phyloP scores from a whole-genome alignment of 2,797 vertebrate species.

The Apogon hyalosoma region DNA sequence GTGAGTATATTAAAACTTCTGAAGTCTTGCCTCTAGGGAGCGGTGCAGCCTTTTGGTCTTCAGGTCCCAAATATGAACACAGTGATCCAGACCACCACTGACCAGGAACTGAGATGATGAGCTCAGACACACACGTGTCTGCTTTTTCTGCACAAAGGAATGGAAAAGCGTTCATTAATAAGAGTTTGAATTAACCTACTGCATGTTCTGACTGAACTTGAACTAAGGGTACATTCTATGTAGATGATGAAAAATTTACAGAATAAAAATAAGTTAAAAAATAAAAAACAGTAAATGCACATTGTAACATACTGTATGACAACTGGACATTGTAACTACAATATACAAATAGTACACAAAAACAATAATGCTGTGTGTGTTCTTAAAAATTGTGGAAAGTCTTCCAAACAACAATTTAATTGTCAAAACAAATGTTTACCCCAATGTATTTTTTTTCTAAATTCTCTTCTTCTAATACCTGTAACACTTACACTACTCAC shows the following conservation, averaged over 20 bases:
- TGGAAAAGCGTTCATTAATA: neutral
- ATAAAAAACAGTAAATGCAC: neutral
- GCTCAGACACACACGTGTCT: constrained; percentile 92
- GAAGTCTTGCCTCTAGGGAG: constrained; percentile 85
- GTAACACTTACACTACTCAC: too few relatives aligned
- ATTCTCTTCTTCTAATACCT: too few relatives aligned
- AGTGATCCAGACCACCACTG: constrained; percentile 93
- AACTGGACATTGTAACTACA: too few relatives aligned
- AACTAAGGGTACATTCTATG: neutral
- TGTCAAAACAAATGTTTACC: too few relatives aligned
- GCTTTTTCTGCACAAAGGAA: constrained; percentile 86
- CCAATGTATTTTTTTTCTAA: too few relatives aligned
- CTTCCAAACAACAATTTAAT: too few relatives aligned
- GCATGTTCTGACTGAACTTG: neutral
- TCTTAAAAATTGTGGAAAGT: too few relatives aligned
- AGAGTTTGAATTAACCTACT: neutral
- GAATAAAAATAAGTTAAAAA: neutral
- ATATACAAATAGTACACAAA: neutral
- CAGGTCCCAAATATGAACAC: constrained; percentile 97
- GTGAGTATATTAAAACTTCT: neutral
- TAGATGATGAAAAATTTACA: neutral
- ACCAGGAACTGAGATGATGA: constrained; percentile 89
- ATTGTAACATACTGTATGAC: neutral
- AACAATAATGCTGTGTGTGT: neutral
- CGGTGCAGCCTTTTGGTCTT: constrained; percentile 92